Evolutionary conservation across 2,797 vertebrate species (phyloP), one percentile per base, ranked within the genome.

Genomic region (Chaunax sp.): DNA sequence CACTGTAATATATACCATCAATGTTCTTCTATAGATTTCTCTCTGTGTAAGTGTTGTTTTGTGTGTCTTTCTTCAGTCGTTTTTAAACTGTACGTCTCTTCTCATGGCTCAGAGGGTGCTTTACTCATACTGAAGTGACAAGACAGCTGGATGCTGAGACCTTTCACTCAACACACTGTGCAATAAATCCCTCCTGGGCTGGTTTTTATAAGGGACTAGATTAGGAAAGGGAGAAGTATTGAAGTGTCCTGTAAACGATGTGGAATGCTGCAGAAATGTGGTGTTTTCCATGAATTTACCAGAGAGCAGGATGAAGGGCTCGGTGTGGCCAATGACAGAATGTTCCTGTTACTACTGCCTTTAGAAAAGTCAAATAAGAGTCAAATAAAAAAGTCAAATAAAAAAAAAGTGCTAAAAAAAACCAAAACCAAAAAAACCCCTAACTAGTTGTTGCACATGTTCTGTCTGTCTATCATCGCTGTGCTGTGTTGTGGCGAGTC

Each of bases 121-220:
- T 18, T 30, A 18, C 41, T 82, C 56, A 26, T 8, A 26, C 38
- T 69, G 40, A 62, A 68, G 70, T 72, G 80, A 74, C 43, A 43
- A 66, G 80, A 76, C 85, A 85, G 84, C 80, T 85, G 82, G 54
- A 44, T n/a, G 55, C 28, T 63, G 72, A 83, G 63, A 49, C 66
- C 55, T 11, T 40, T 85, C 84, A 81, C 75, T 82, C 79, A 69
- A 16, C 82, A 59, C 68, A 6, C 37, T 6, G 72, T 15, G 23
- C 37, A 64, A 74, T 75, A 77, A 62, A 69, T 38, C 64, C 72
- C 47, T 45, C 51, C 57, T 7, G 51, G 64, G 72, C 56, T 55
- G 25, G 2, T 72, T 55, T 58, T 57, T 54, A 63, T 74, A 65
- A 67, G 57, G 15, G 40, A 44, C 61, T 57, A 54, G 76, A 72